phyloP scores from a whole-genome alignment of 2,888 invertebrate genomes.

The Norana najaformis region DNA sequence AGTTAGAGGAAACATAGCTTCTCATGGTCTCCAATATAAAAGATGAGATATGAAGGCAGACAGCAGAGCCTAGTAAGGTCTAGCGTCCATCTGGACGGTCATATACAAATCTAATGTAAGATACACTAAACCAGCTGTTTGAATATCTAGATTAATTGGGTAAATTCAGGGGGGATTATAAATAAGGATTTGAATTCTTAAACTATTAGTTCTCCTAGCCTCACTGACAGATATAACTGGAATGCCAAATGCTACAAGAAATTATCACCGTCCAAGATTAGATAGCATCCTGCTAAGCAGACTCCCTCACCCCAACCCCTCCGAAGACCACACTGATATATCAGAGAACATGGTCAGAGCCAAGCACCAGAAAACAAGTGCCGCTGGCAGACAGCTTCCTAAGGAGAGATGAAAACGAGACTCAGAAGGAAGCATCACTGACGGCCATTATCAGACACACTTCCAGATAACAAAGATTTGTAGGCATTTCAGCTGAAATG shows the following conservation, averaged over 20 bases:
- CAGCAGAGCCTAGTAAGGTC: neutral
- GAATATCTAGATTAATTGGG: neutral
- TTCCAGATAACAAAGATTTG: slow-evolving; percentile 7
- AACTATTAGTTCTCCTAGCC: neutral
- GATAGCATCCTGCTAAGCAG: neutral
- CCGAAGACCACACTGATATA: neutral
- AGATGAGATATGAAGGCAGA: no score
- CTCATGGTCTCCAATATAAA: no score
- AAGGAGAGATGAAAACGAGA: neutral
- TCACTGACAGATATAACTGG: neutral
- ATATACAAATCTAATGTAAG: neutral
- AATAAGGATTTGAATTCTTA: slow-evolving; percentile 2
- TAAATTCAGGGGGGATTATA: neutral
- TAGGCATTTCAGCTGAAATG: neutral
- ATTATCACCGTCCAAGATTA: neutral
- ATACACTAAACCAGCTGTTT: neutral
- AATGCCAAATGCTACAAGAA: neutral
- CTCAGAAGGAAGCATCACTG: slow-evolving; percentile 4
- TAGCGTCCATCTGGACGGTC: neutral
- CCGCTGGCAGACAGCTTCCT: neutral
- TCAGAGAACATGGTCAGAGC: neutral
- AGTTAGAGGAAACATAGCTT: no score
- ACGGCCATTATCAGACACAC: neutral
- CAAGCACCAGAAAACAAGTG: neutral
- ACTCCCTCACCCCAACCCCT: neutral